phyloP scores from a whole-genome alignment of 2,113 vertebrate genomes.

The Grammomys surdaster region DNA sequence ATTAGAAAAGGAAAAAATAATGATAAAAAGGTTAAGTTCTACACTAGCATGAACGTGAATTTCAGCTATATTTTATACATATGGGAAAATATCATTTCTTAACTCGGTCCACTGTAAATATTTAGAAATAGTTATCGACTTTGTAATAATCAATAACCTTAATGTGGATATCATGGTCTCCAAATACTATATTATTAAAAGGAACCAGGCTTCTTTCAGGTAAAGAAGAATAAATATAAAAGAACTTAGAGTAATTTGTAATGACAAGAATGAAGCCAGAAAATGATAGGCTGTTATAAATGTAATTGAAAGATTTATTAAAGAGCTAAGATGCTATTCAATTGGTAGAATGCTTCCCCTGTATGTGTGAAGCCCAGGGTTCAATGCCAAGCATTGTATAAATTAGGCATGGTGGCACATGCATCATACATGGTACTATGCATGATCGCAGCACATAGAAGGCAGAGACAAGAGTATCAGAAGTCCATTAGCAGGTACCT shows the following conservation, averaged over 20 bases:
- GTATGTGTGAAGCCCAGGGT: not conserved
- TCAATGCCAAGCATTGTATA: not conserved
- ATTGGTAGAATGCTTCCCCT: not conserved
- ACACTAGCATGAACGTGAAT: not conserved
- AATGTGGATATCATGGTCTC: not conserved
- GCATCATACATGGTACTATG: not conserved
- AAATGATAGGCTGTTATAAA: too few species aligned
- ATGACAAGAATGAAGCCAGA: not conserved
- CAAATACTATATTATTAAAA: not conserved
- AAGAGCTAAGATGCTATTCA: not conserved
- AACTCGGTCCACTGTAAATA: not conserved
- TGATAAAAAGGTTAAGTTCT: slow-evolving; percentile 17
- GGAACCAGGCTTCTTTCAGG: not conserved
- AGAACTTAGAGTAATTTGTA: not conserved
- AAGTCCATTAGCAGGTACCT: not conserved
- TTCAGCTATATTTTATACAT: not conserved
- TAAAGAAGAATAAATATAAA: not conserved
- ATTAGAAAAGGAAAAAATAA: not conserved
- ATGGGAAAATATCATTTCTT: not conserved
- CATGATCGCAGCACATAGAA: not conserved
- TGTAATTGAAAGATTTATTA: not conserved
- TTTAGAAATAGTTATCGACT: not conserved
- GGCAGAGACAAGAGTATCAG: not conserved
- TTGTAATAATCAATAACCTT: not conserved
- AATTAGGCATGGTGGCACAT: not conserved